A percentile compares a stretch with the other conserved stretches of the same genome.
Evolutionary conservation across 2,797 vertebrate species (phyloP).

Genomic region (Eulemur albifrons): DNA sequence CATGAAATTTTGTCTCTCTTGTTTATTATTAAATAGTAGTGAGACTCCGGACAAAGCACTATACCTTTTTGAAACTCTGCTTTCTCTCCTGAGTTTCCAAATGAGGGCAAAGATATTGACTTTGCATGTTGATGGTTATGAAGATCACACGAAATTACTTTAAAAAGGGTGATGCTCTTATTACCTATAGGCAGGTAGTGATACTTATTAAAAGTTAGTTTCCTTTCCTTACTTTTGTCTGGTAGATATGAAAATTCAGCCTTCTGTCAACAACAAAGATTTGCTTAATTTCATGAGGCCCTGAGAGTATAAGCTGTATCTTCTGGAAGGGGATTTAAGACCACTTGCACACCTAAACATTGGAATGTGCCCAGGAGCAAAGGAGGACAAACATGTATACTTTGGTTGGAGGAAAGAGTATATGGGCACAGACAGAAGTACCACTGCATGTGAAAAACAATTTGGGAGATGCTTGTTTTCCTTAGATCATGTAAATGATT

Average conservation of each 20-base stretch:
- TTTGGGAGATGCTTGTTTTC: background rate
- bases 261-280: background rate
- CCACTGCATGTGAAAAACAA: background rate
- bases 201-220: background rate
- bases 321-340: background rate
- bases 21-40: background rate
- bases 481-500: background rate
- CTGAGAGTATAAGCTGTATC: background rate
- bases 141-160: background rate
- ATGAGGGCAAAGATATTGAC: background rate
- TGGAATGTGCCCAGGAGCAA: background rate
- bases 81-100: background rate
- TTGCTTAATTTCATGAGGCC: background rate
- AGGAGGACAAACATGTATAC: background rate
- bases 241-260: background rate
- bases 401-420: background rate
- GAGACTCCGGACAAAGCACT: background rate
- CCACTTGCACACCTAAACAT: background rate
- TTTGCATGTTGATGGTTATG: background rate
- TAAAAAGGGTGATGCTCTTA: background rate
- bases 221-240: background rate
- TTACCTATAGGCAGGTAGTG: background rate
- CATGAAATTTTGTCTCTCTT: background rate
- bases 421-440: background rate
- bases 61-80: background rate